Base-by-base conservation (phyloP, 1,140 invertebrate species). In the Tenebrio molitor region DNA sequence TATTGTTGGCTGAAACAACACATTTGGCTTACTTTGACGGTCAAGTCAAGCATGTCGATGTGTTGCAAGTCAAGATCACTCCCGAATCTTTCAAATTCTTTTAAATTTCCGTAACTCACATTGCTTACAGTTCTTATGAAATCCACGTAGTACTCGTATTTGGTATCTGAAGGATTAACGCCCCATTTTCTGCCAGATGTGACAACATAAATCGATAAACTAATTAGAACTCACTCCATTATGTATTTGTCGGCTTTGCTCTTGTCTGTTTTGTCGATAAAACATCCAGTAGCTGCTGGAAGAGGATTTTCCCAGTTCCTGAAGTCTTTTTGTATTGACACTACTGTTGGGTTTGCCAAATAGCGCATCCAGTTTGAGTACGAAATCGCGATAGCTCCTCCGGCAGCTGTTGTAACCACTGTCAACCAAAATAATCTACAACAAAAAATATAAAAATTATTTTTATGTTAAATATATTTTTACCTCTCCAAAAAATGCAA, bases 251-350 rank as follows among this genome's bases (percentile, higher is more conserved):
- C 72, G 0, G 76, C 80, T 42, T 79, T 76, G 34, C 76, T 62
- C 1, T 58, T 53, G 75, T 85, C 82, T 5, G 85, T 78, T 70
- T 84, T 81, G 23, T 85, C 77, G 46, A 80, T 62, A 65, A 84
- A 81, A 77, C 88, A 89, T 42, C 83, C 83, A 0, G 88, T 89
- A 6, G 85, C 78, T 1, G 84, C 85, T 1, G 87, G 86, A 77
- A 89, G 83, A n/a, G 82, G 81, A 74, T 85, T 87, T 50, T 83
- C 80, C 88, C 88, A 90, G 42, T 84, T 85, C 21, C 88, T 79
- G 74, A 84, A 89, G 79, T 90, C 85, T 75, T 88, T 89, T 74
- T 89, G 85, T 67, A 89, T 77, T 0, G 88, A 87, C 8, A 89
- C 85, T 0, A 90, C 87, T 0, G 88, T 89, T 0, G 88, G 88